Evolutionary conservation across 2,888 invertebrate species (phyloP).

Genomic region (Lepeophtheirus nordmannii): DNA sequence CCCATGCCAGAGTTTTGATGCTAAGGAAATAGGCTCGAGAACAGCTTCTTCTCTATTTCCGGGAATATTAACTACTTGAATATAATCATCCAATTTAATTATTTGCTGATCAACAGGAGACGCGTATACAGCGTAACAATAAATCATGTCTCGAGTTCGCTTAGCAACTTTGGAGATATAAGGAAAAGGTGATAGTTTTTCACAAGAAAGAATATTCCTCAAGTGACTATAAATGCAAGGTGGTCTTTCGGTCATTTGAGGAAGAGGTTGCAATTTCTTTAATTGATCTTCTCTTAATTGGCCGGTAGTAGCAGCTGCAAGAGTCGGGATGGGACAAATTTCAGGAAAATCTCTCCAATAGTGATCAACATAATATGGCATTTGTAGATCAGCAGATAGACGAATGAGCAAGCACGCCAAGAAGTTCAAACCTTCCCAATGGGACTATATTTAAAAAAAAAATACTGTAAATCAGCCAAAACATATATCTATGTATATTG

Average conservation of each 20-base stretch:
- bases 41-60: not conserved
- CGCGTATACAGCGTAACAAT: too few species aligned
- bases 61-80: not conserved
- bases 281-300: slow-evolving; percentile 45
- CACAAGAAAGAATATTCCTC: too few species aligned
- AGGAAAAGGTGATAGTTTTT: slow-evolving; percentile 11
- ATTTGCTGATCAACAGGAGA: too few species aligned
- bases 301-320: slow-evolving; percentile 29
- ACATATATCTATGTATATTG: slow-evolving; percentile 2
- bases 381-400: slow-evolving; percentile 55
- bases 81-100: too few species aligned
- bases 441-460: slow-evolving; percentile 29
- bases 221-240: too few species aligned
- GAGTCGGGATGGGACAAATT: slow-evolving; percentile 36
- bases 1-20: not conserved
- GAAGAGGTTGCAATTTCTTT: slow-evolving; percentile 40
- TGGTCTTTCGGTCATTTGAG: not conserved
- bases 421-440: slow-evolving; percentile 46
- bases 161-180: slow-evolving; percentile 31
- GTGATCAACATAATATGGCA: slow-evolving; percentile 53
- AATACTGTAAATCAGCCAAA: slow-evolving; percentile 16
- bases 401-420: slow-evolving; percentile 56
- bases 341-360: slow-evolving; percentile 72
- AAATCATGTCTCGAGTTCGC: not conserved
- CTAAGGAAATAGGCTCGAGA: not conserved